Evolutionary conservation across 2,113 vertebrate species (phyloP).

Genomic region (Tautogolabrus adspersus): DNA sequence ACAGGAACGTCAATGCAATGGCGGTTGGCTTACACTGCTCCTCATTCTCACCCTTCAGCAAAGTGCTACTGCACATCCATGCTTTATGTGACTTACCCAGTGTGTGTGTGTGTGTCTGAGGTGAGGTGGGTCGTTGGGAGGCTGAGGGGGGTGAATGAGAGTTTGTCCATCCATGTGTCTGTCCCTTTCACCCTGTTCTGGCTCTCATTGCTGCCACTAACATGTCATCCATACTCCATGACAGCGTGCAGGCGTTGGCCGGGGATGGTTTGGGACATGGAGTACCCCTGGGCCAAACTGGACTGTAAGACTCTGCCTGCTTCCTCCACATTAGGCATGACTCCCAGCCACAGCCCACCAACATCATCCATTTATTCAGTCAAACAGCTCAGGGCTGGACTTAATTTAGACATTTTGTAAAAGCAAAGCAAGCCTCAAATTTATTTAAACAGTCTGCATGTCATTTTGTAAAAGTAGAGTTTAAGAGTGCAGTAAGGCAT

Average conservation of each 20-base stretch:
- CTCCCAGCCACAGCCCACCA: conserved; percentile 49
- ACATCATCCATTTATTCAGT: conserved; percentile 33
- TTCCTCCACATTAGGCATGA: conserved; percentile 75
- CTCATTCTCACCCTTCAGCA: conserved; percentile 51
- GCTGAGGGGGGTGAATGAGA: neutral
- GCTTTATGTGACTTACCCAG: neutral
- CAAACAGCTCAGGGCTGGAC: conserved; percentile 3
- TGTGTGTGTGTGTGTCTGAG: neutral
- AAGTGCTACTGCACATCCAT: conserved; percentile 34
- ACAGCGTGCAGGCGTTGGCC: conserved; percentile 80
- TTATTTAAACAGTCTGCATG: conserved; percentile 36
- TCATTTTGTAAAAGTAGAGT: conserved; percentile 32
- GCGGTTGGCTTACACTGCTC: conserved; percentile 60
- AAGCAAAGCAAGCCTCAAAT: conserved; percentile 3
- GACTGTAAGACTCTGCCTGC: conserved; percentile 76
- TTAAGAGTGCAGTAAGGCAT: conserved; percentile 13
- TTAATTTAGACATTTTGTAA: conserved; percentile 40
- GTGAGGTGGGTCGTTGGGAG: too few species aligned
- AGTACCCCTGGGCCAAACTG: conserved; percentile 78
- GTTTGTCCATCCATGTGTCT: conserved; percentile 27
- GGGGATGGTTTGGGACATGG: conserved; percentile 80
- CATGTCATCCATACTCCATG: conserved; percentile 83
- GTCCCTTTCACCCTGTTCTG: conserved; percentile 55
- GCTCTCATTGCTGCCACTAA: conserved; percentile 80
- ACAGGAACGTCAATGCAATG: conserved; percentile 37